Percentiles rank a stretch among this genome's conserved stretches.
Evolutionary conservation across 1,140 invertebrate species (phyloP).

Genomic region (Leptinotarsa undecemlineata): DNA sequence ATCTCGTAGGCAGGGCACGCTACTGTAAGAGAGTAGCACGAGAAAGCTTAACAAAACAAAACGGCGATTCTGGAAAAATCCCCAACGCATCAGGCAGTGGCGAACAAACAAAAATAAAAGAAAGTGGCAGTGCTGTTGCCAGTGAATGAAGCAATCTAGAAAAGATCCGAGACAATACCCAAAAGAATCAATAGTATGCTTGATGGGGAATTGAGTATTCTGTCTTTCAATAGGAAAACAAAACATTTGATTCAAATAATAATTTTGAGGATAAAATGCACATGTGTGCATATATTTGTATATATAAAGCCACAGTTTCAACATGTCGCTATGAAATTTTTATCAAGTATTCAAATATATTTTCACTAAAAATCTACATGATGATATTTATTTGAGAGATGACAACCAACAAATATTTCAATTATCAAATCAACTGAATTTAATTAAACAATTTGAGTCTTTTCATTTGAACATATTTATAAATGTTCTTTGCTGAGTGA

Average conservation of each 20-base stretch:
- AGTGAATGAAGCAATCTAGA: background rate
- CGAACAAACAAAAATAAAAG: background rate
- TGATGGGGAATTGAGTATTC: background rate
- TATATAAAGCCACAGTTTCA: too few species aligned
- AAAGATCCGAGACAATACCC: too few species aligned
- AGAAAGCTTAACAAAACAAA: conserved; percentile 21
- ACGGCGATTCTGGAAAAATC: conserved; percentile 10
- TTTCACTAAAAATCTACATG: too few species aligned
- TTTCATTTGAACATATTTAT: too few species aligned
- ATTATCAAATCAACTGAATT: too few species aligned
- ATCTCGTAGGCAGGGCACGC: conserved; percentile 15
- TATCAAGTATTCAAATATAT: too few species aligned
- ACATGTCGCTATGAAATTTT: too few species aligned
- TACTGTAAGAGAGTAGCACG: background rate
- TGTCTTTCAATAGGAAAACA: background rate
- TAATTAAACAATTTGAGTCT: too few species aligned
- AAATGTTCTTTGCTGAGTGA: too few species aligned
- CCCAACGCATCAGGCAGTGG: background rate
- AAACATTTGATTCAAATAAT: background rate
- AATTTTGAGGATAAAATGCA: background rate
- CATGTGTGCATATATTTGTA: background rate
- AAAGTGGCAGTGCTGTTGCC: background rate
- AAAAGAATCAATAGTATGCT: background rate
- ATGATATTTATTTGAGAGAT: too few species aligned
- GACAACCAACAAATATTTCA: too few species aligned